Evolutionary conservation across 1,140 invertebrate genomes (phyloP).

Genomic region (Drosophila sechellia): DNA sequence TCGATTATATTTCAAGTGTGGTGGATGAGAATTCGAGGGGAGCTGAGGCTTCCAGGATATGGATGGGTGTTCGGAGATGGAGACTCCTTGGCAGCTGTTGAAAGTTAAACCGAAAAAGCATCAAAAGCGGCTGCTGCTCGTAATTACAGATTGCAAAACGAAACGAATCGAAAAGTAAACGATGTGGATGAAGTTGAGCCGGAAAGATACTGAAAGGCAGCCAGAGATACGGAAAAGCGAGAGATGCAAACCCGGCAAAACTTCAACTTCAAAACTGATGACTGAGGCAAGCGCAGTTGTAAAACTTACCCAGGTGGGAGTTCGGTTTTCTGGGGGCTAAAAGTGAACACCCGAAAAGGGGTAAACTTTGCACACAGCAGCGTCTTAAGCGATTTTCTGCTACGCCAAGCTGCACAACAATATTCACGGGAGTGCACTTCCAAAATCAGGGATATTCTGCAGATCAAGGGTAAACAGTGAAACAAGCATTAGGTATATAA

Average conservation of each 20-base stretch:
- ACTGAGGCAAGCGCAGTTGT: slow-evolving; percentile 44
- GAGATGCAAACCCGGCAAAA: slow-evolving; percentile 60
- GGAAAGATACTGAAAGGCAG: slow-evolving; percentile 32
- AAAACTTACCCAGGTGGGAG: slow-evolving; percentile 41
- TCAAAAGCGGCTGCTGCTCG: slow-evolving; percentile 59
- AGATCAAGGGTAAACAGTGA: slow-evolving; percentile 3
- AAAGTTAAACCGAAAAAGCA: slow-evolving; percentile 72
- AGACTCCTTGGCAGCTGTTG: slow-evolving; percentile 56
- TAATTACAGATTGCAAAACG: slow-evolving; percentile 74
- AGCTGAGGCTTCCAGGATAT: neutral
- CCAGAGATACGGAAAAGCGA: slow-evolving; percentile 23
- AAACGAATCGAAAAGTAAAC: slow-evolving; percentile 73
- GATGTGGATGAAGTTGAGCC: slow-evolving; percentile 53
- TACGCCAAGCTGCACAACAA: slow-evolving; percentile 68
- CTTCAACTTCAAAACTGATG: slow-evolving; percentile 61
- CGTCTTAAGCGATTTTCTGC: slow-evolving; percentile 75
- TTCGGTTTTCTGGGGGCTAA: neutral
- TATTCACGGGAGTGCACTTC: slow-evolving; percentile 40
- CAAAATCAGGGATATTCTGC: slow-evolving; percentile 5
- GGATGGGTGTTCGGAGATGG: neutral
- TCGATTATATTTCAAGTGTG: slow-evolving; percentile 55
- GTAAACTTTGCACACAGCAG: slow-evolving; percentile 61
- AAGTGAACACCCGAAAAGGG: slow-evolving; percentile 19
- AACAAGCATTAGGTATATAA: neutral
- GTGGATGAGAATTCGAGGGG: slow-evolving; percentile 1